Conservation (phyloP, 1,140 invertebrate genomes). For the Heliconius nattereri region DNA sequence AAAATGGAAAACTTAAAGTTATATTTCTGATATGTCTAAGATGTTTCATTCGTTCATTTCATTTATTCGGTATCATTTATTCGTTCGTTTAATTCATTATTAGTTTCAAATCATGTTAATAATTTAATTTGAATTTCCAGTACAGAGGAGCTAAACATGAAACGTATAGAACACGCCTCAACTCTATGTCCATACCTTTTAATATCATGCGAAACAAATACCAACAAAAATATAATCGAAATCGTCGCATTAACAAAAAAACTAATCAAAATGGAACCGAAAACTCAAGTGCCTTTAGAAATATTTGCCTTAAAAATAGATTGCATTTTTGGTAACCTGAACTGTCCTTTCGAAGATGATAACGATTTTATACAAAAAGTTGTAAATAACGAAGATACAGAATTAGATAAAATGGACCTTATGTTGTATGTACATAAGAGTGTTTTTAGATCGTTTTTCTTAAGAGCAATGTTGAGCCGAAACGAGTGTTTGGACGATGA, state of each 20-base stretch:
- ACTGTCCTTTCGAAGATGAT: slow-evolving; percentile 52
- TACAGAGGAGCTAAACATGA: slow-evolving; percentile 42
- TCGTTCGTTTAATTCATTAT: too few species aligned
- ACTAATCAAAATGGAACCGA: slow-evolving; percentile 32
- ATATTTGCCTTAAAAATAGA: slow-evolving; percentile 49
- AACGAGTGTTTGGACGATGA: slow-evolving; percentile 25
- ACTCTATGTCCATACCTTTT: slow-evolving; percentile 46
- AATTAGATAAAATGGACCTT: slow-evolving; percentile 39
- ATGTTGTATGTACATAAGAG: slow-evolving; percentile 34
- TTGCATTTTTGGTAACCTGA: slow-evolving; percentile 47
- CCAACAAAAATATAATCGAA: slow-evolving; percentile 15
- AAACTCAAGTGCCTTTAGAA: slow-evolving; percentile 29
- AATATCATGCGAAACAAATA: background rate
- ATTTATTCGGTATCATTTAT: too few species aligned
- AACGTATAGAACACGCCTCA: slow-evolving; percentile 49
- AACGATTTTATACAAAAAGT: slow-evolving; percentile 40
- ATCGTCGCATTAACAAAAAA: slow-evolving; percentile 32
- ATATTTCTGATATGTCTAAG: too few species aligned
- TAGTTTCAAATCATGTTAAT: too few species aligned
- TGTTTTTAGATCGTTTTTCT: slow-evolving; percentile 46
- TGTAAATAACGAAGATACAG: slow-evolving; percentile 7
- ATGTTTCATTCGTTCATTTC: too few species aligned
- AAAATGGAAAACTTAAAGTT: too few species aligned
- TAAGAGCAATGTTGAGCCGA: slow-evolving; percentile 44
- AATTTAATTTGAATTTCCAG: slow-evolving; percentile 42